Evolutionary conservation across 2,113 vertebrate genomes (phyloP).

Genomic region (Hylia prasina): DNA sequence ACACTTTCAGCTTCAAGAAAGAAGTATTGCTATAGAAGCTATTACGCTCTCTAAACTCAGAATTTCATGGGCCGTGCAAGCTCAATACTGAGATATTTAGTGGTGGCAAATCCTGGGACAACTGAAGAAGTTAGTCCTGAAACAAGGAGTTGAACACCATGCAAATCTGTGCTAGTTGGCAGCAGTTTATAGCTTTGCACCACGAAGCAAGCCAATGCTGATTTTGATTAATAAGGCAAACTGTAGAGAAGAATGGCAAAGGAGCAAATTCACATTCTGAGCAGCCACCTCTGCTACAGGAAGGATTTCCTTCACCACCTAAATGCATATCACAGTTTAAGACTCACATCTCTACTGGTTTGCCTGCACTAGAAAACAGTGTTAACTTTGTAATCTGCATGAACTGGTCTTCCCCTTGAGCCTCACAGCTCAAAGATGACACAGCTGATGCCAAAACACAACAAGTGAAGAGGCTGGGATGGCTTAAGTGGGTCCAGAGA

Average conservation of each 20-base stretch:
- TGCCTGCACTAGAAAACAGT: neutral
- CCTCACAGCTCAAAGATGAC: neutral
- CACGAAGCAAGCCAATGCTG: neutral
- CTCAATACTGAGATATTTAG: neutral
- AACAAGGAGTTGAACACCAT: neutral
- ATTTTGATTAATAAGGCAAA: neutral
- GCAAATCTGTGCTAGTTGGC: neutral
- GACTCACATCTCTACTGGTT: neutral
- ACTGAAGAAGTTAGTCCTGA: constrained; percentile 3
- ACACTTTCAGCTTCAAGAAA: neutral
- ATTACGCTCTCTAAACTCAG: neutral
- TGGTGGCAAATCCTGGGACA: neutral
- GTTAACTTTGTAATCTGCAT: neutral
- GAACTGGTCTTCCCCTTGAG: neutral
- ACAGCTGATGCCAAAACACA: neutral
- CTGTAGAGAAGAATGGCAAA: neutral
- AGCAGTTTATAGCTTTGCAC: neutral
- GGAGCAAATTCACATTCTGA: neutral
- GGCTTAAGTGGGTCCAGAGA: neutral
- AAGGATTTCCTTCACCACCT: neutral
- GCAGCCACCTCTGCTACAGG: neutral
- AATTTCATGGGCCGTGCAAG: neutral
- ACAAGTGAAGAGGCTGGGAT: neutral
- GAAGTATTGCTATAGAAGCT: neutral
- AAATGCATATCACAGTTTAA: neutral